Evolutionary conservation across 2,888 invertebrate species (phyloP), one percentile per base, ranked within the genome.

Genomic region (Phyto melanocephala): DNA sequence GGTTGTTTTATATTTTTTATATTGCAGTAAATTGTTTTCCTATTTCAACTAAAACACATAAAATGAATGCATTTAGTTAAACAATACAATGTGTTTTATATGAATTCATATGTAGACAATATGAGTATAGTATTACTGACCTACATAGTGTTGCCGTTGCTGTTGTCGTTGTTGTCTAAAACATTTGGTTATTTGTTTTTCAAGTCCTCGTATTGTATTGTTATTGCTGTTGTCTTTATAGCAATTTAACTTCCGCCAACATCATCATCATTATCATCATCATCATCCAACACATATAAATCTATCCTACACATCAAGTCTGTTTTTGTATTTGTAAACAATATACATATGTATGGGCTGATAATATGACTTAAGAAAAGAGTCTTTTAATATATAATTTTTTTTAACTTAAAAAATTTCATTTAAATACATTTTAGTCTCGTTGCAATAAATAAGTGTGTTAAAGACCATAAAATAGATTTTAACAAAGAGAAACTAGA

Each of bases 51-150:
- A 56, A 42, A 40, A 54, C 17, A 17, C 28, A 28, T 28, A 17
- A 3, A 28, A 47, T 17, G 74, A 67, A 68, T 80, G 72, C 42
- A 74, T 80, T 67, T 62, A 54, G 42, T 67, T 60, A 54, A 45
- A 58, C 52, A 67, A 74, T 54, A 35, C 8, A 28, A 62, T 20
- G 60, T 33, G 45, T 56, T 65, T 65, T 35, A 22, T 75, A 37
- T 45, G n/a, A n/a, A n/a, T n/a, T 7, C 74, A 15, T 13, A 0
- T 4, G 24, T 24, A 11, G 37, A 60, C 56, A 11, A 11, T 10
- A 45, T 2, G 20, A 35, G 20, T 42, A 42, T 45, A 6, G 3
- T 28, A 28, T 28, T 28, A 11, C 24, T 24, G 65, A 67, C 65
- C 37, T 28, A 28, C 28, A 28, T 5, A 28, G 6, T 6, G 28